A percentile compares a stretch with the other conserved stretches of the same genome.
Evolutionary conservation across 2,888 invertebrate species (phyloP).

Genomic region (Callimorpha dominula): DNA sequence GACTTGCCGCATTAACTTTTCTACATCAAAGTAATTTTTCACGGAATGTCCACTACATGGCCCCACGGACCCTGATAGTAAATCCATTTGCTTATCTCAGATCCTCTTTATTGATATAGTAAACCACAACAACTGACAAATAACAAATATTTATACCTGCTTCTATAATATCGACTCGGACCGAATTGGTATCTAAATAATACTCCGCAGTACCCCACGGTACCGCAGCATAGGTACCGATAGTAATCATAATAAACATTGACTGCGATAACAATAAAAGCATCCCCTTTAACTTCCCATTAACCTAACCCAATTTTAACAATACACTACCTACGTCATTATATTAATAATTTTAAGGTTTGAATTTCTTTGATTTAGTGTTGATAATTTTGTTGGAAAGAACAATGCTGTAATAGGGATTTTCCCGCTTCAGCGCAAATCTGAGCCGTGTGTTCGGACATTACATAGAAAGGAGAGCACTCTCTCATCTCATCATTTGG

Average conservation of each 20-base stretch:
- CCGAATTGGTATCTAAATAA: conserved; percentile 14
- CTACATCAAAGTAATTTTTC: no score
- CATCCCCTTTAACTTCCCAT: not conserved
- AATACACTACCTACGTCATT: conserved; percentile 20
- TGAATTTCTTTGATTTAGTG: conserved; percentile 27
- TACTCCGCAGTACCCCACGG: not conserved
- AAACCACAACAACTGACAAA: not conserved
- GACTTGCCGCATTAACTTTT: no score
- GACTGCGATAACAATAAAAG: conserved; percentile 15
- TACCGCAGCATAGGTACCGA: conserved; percentile 10
- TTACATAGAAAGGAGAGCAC: no score
- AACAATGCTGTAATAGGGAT: conserved; percentile 65
- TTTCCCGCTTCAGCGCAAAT: conserved; percentile 60
- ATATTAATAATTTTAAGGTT: conserved; percentile 44
- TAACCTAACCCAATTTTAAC: not conserved
- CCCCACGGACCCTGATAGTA: not conserved
- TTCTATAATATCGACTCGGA: not conserved
- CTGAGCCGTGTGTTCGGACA: conserved; percentile 41
- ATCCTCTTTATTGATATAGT: not conserved
- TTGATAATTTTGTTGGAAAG: conserved; percentile 42
- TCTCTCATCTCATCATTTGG: no score
- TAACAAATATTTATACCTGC: not conserved
- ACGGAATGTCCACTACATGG: no score
- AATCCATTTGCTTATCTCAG: not conserved
- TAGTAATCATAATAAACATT: conserved; percentile 24